Base-by-base conservation (phyloP, 1,140 invertebrate species). In the Micrasema minimum region DNA sequence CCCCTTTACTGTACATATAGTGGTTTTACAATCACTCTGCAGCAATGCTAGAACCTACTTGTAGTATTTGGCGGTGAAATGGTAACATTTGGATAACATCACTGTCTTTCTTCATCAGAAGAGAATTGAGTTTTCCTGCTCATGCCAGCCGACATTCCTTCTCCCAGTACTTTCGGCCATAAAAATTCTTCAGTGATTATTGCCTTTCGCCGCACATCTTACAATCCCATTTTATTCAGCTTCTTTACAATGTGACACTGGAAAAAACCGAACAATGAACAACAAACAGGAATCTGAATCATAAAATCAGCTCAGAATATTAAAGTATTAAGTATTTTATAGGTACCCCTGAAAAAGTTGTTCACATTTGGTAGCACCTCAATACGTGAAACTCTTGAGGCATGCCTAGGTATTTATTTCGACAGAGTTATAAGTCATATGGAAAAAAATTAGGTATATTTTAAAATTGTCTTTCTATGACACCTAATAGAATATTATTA, bases 201-300 rank as follows among this genome's bases (percentile, higher is more conserved):
- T 92, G 90, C 68, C 90, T 90, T 69, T 85, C 84, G 71, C 85
- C 83, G 82, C 90, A 92, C 70, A 91, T 78, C 80, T 90, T 91
- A 74, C 90, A 92, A 41, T 85, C 77, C 88, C 88, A 91, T 80
- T 90, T n/a, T 90, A 38, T 86, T 89, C 7, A 80, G 80, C 75
- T 90, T 90, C 73, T 90, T 91, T 1, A 87, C 84, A 74, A 89
- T 85, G 69, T 91, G 87, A 9, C 89, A 86, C 88, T 87, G 31
- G 23, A 50, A 71, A 71, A 26, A 71, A 20, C n/a, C 2, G n/a
- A n/a, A 31, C 26, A 31, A 31, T 4, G 7, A n/a, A n/a, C n/a
- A n/a, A n/a, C 26, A 4, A 31, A 31, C 2, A 31, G 7, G 7
- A 31, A 7, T 31, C 7, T 31, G 26, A n/a, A 4, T 43, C 14